Evolutionary conservation across 2,797 vertebrate species (phyloP).

Genomic region (Phataginus tricuspis): DNA sequence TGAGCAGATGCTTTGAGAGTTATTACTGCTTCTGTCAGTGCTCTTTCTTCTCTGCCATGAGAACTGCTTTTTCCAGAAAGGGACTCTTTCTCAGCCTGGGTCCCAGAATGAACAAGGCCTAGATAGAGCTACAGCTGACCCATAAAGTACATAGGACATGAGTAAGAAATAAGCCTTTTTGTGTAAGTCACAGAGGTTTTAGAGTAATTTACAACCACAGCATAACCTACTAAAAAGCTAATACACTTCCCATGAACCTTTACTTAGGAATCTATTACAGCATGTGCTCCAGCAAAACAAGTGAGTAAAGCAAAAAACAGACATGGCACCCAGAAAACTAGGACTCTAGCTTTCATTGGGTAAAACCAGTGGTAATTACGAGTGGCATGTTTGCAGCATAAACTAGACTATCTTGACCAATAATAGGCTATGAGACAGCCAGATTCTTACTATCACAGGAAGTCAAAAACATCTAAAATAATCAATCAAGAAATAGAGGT

Average conservation of each 20-base stretch:
- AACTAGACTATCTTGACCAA: neutral
- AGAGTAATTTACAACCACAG: neutral
- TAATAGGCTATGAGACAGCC: neutral
- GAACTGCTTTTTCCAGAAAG: neutral
- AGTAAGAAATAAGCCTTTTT: neutral
- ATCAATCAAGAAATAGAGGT: neutral
- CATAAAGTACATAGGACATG: neutral
- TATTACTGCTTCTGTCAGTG: neutral
- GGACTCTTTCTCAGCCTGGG: neutral
- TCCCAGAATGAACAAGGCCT: neutral
- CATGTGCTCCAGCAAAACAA: neutral
- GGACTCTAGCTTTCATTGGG: neutral
- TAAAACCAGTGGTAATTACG: neutral
- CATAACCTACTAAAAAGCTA: neutral
- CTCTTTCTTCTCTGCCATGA: neutral
- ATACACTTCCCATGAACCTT: neutral
- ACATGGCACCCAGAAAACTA: neutral
- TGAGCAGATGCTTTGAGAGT: neutral
- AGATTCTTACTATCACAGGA: neutral
- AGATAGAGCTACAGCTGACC: neutral
- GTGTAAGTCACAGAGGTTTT: neutral
- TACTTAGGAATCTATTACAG: neutral
- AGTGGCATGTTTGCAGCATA: neutral
- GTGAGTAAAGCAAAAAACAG: neutral
- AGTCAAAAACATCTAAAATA: constrained; percentile 11